Evolutionary conservation across 2,888 invertebrate genomes (phyloP).

Genomic region (Hypomecis punctinalis): DNA sequence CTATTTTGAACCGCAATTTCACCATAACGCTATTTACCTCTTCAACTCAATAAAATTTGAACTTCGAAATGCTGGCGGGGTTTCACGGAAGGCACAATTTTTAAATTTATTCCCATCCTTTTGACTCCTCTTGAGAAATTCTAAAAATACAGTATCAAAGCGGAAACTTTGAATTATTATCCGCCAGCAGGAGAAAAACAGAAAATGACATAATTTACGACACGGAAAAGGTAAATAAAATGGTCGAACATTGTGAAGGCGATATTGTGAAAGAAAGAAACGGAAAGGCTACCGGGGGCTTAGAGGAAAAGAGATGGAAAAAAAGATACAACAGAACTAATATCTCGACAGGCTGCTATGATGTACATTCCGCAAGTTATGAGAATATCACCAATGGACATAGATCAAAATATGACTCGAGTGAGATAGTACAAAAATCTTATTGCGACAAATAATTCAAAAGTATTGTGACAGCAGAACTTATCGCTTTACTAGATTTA

Average conservation of each 20-base stretch:
- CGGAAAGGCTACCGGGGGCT: too few species aligned
- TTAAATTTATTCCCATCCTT: slow-evolving; percentile 4
- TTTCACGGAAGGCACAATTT: background rate
- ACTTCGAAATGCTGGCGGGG: slow-evolving; percentile 3
- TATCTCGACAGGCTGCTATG: too few species aligned
- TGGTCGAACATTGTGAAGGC: background rate
- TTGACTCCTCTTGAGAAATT: background rate
- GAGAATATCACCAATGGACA: too few species aligned
- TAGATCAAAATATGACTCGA: too few species aligned
- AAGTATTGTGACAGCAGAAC: too few species aligned
- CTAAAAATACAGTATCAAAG: slow-evolving; percentile 8
- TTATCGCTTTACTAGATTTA: too few species aligned
- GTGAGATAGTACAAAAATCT: too few species aligned
- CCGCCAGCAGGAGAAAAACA: background rate
- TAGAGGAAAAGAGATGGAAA: too few species aligned
- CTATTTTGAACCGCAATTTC: background rate
- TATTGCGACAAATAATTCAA: too few species aligned
- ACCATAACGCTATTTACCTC: slow-evolving; percentile 3
- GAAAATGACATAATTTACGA: slow-evolving; percentile 1
- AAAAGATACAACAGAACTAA: too few species aligned
- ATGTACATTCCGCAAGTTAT: too few species aligned
- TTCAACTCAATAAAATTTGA: slow-evolving; percentile 3
- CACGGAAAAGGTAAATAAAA: background rate
- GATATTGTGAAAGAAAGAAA: too few species aligned
- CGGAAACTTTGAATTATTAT: background rate